Evolutionary conservation across 1,140 invertebrate species (phyloP).

Genomic region (Oryzaephilus surinamensis): DNA sequence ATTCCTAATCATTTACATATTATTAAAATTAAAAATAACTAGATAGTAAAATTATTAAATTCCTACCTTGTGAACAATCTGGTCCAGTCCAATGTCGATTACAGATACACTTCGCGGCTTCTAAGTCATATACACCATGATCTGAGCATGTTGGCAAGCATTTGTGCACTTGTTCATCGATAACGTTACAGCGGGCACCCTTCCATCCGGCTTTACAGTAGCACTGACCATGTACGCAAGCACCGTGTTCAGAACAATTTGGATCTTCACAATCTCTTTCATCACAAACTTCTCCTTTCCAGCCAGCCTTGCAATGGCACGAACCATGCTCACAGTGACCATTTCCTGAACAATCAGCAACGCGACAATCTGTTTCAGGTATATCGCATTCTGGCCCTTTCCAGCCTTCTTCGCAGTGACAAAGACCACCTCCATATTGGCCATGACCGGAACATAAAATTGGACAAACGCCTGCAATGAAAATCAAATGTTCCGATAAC

Average conservation of each 20-base stretch:
- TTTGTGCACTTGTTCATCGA: slow-evolving; percentile 79
- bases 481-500: too few species aligned
- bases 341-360: slow-evolving; percentile 83
- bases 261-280: slow-evolving; percentile 49
- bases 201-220: slow-evolving; percentile 94
- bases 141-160: slow-evolving; percentile 84
- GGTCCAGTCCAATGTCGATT: slow-evolving; percentile 81
- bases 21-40: background rate
- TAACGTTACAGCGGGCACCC: slow-evolving; percentile 75
- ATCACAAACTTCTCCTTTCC: slow-evolving; percentile 57
- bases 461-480: slow-evolving; percentile 82
- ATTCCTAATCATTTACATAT: too few species aligned
- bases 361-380: slow-evolving; percentile 80
- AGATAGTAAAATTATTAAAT: background rate
- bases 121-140: slow-evolving; percentile 80
- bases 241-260: slow-evolving; percentile 81
- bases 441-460: slow-evolving; percentile 94
- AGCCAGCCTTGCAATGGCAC: slow-evolving; percentile 81
- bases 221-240: slow-evolving; percentile 86
- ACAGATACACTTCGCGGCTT: slow-evolving; percentile 76
- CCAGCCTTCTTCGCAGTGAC: slow-evolving; percentile 94
- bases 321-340: slow-evolving; percentile 81
- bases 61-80: slow-evolving; percentile 80
- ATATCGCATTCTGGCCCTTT: slow-evolving; percentile 94
- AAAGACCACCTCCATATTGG: slow-evolving; percentile 87